Conservation (phyloP, 2,113 vertebrate genomes). For the Cairina moschata region DNA sequence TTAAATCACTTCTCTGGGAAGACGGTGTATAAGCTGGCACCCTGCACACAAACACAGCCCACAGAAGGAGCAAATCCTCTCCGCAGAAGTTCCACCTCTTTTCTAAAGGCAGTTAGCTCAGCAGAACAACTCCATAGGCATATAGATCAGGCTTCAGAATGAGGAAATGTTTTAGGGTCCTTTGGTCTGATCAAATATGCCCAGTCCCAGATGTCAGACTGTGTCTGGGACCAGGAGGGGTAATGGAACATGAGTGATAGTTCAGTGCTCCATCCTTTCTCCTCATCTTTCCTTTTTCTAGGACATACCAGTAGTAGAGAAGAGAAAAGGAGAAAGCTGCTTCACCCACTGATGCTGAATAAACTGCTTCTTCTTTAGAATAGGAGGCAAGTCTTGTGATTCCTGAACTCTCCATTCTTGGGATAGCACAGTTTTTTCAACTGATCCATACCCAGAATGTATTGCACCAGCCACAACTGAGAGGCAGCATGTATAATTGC, state of each 20-base stretch:
- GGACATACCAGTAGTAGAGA: background rate
- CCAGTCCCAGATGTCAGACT: background rate
- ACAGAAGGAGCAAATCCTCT: conserved; percentile 46
- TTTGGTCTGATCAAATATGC: background rate
- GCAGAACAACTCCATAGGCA: background rate
- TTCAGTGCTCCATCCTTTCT: background rate
- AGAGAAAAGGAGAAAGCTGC: background rate
- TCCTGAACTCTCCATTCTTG: background rate
- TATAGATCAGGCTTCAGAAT: background rate
- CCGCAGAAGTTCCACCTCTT: background rate
- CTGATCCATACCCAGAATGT: background rate
- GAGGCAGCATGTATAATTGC: background rate
- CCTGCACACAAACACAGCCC: conserved; percentile 1
- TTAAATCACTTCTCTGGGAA: conserved; percentile 4
- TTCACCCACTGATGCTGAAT: accelerated
- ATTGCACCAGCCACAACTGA: accelerated
- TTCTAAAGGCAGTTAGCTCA: background rate
- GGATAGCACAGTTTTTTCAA: accelerated
- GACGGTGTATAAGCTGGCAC: background rate
- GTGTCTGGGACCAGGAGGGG: background rate
- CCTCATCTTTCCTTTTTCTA: background rate
- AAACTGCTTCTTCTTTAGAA: background rate
- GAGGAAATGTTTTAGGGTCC: background rate
- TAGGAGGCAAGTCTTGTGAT: background rate
- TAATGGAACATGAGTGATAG: accelerated